Base-by-base conservation (phyloP, 2,888 invertebrate species). In the Epistrophe eligans region DNA sequence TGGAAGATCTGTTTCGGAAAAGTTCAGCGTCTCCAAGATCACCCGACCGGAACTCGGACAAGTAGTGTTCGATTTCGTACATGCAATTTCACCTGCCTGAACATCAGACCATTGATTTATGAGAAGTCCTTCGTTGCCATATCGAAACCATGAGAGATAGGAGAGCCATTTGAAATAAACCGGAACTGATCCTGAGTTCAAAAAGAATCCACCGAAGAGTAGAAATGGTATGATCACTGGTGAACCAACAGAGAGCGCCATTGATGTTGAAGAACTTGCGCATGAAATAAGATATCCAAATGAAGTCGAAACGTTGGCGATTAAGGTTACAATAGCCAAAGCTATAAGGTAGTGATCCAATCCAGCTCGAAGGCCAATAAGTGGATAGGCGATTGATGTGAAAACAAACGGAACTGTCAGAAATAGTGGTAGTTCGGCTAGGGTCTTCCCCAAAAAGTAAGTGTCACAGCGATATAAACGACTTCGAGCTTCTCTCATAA, bases 251-350 rank as follows among this genome's bases (percentile, higher is more conserved):
- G 98, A 97, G 2, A 98, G 94, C 0, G 98, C 98, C 95, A 98
- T 97, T 60, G 97, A 96, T 5, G 97, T 95, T 84, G 96, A 96
- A 83, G 95, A 95, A 89, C 98, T 96, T 0, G 96, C 94, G 89
- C 98, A 98, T 0, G 99, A 98, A 91, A 99, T 96, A 89, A 98
- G 94, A 93, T 99, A 99, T 50, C 99, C 97, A 91, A 98, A 98
- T 4, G 98, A 98, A 0, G 96, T 97, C 10, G 98, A 96, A 10
- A 97, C 97, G 91, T 98, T 98, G 1, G 97, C 96, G 8, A 98
- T 96, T n/a, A 98, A 93, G 0, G 96, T 95, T 1, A 97, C 95
- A 89, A 98, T 94, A 0, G 95, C 95, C 15, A 95, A 95, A 0
- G 97, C 95, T 13, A 95, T 94, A 7, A 94, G 89, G 91, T 97